A percentile compares a stretch with the other conserved stretches of the same genome.
Evolutionary conservation across 2,797 vertebrate genomes (phyloP).

Genomic region (Anguilla anguilla): DNA sequence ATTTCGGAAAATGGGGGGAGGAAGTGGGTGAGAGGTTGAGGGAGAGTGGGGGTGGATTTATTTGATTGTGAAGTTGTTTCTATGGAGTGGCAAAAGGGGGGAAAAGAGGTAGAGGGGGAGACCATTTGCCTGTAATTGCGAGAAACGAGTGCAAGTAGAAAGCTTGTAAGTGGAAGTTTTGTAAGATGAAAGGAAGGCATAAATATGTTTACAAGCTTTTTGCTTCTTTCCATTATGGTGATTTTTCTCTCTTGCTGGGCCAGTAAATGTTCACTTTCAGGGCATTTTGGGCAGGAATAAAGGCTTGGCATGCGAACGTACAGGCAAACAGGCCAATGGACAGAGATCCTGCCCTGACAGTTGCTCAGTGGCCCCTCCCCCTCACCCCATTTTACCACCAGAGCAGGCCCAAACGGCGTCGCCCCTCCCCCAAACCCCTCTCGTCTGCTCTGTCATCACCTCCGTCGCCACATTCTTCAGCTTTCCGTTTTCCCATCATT

Average conservation of each 20-base stretch:
- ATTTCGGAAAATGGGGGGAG: constrained; percentile 50
- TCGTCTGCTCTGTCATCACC: constrained; percentile 46
- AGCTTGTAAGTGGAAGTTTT: background rate
- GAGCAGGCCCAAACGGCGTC: constrained; percentile 7
- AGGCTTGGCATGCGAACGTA: background rate
- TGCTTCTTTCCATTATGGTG: background rate
- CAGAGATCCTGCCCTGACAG: background rate
- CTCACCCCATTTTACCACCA: constrained; percentile 54
- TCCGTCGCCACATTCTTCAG: background rate
- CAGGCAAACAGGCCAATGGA: background rate
- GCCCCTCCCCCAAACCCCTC: background rate
- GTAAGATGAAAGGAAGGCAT: background rate
- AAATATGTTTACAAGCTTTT: constrained; percentile 10
- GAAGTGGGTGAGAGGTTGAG: constrained; percentile 78
- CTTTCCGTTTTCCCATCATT: background rate
- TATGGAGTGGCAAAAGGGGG: constrained; percentile 23
- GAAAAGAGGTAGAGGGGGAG: constrained; percentile 29
- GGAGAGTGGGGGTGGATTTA: constrained; percentile 45
- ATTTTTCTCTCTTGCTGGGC: constrained; percentile 13
- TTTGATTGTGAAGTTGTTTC: constrained; percentile 31
- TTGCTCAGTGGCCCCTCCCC: constrained; percentile 42
- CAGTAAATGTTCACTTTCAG: background rate
- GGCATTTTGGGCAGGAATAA: background rate
- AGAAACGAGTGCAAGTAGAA: background rate
- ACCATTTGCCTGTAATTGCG: background rate